A percentile compares a stretch with the other conserved stretches of the same genome.
phyloP scores from a whole-genome alignment of 2,888 invertebrate species.

The Lasioglossum vierecki region DNA sequence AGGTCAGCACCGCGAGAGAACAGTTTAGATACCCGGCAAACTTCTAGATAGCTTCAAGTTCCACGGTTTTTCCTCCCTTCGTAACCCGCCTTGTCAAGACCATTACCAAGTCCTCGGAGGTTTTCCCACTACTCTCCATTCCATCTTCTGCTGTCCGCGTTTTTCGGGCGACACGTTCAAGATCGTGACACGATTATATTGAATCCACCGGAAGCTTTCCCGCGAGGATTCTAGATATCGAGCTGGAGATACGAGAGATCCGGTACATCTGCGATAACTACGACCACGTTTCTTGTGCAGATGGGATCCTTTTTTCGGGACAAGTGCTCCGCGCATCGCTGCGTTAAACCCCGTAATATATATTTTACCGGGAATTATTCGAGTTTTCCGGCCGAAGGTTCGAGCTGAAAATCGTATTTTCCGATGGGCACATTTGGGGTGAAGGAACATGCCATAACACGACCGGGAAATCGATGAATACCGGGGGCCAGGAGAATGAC shows the following conservation, averaged over 20 bases:
- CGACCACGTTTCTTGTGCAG: neutral
- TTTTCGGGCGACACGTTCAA: neutral
- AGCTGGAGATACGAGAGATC: slow-evolving; percentile 3
- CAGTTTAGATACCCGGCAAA: neutral
- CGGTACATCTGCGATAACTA: neutral
- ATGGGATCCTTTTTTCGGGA: neutral
- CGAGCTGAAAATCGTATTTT: neutral
- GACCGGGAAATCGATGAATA: neutral
- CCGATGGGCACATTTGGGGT: neutral
- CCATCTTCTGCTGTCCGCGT: neutral
- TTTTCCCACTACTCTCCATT: neutral
- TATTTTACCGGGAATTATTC: neutral
- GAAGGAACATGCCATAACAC: neutral
- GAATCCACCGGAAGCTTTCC: slow-evolving; percentile 38
- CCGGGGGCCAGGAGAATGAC: neutral
- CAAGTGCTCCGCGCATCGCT: neutral
- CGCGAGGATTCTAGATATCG: neutral
- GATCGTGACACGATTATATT: slow-evolving; percentile 41
- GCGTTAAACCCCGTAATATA: neutral
- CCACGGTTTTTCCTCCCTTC: neutral
- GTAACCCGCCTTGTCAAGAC: neutral
- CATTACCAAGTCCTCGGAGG: neutral
- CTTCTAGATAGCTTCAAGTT: neutral
- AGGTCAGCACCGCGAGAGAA: neutral
- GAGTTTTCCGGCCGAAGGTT: neutral